Evolutionary conservation across 2,797 vertebrate species (phyloP), one percentile per base, ranked within the genome.

Genomic region (Oreonectes daqikongensis): DNA sequence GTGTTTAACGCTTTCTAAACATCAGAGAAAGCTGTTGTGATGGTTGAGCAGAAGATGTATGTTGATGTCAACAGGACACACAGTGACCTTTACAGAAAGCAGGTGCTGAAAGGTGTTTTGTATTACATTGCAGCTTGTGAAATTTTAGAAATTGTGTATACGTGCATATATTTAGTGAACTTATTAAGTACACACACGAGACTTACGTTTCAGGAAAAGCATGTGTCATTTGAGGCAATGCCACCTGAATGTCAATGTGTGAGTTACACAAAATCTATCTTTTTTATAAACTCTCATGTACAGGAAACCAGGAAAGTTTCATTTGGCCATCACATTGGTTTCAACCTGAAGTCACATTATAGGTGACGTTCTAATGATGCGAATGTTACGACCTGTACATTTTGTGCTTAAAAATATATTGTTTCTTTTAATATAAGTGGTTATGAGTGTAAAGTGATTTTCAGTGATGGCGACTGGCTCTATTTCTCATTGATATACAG

Each of bases 61-160:
- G 81, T 73, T 53, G 61, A 79, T 83, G 78, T 69, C 57, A 28
- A 69, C 83, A 85, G 82, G 81, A 79, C 66, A 79, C 46, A 55
- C 83, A 77, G 76, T 90, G 90, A 91, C 91, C 90, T 92, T 91
- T 90, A 79, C 55, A 52, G 50, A 60, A 26, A 7, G 72, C 42
- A 53, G 40, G 57, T 4, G 63, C 17, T 44, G 22, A 64, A 65
- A 61, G 11, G 11, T 15, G 38, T 73, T 53, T 66, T 69, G 64
- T 73, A 35, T 20, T 53, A 44, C 63, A 20, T 32, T 50, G 42
- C 20, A 69, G 12, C 24, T 38, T 8, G 52, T 52, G 69, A 76
- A 53, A 60, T 53, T 38, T 59, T 22, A 2, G 2, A 48, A n/a
- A 46, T 76, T 76, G 24, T 68, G 14, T 67, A 68, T 46, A 26